A percentile compares a stretch with the other conserved stretches of the same genome.
phyloP scores from a whole-genome alignment of 1,140 invertebrate species.

The Chionoecetes opilio region DNA sequence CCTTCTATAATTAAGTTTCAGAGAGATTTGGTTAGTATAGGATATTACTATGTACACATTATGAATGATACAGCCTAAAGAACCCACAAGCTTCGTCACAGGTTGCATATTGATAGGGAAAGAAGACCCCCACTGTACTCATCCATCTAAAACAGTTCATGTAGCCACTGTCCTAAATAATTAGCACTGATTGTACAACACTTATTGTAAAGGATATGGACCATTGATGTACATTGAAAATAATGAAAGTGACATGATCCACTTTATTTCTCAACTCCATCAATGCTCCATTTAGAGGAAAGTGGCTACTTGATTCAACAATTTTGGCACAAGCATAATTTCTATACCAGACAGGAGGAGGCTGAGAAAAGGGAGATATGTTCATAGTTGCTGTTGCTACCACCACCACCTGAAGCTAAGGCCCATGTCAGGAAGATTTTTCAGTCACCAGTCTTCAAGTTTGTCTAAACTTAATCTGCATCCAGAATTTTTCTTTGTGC shows the following conservation, averaged over 20 bases:
- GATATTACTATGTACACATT: constrained; percentile 10
- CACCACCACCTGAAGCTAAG: not conserved
- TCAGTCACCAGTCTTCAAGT: not conserved
- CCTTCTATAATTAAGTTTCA: not conserved
- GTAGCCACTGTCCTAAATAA: not conserved
- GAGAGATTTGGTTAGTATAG: not conserved
- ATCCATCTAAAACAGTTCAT: not conserved
- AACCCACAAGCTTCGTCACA: not conserved
- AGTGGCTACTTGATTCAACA: not conserved
- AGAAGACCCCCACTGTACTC: not conserved
- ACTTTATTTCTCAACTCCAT: not conserved
- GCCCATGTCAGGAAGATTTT: not conserved
- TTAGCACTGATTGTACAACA: not conserved
- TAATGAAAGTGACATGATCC: not conserved
- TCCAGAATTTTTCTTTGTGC: constrained; percentile 32
- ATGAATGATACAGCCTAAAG: not conserved
- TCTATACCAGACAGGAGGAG: not conserved
- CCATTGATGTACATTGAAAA: not conserved
- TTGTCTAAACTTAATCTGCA: not conserved
- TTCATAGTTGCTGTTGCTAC: not conserved
- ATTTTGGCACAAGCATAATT: not conserved
- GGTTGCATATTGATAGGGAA: not conserved
- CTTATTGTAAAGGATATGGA: not conserved
- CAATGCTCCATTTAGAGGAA: not conserved
- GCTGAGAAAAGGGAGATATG: not conserved